Percentiles rank a stretch among this genome's conserved stretches.
phyloP scores from a whole-genome alignment of 2,888 invertebrate genomes.

The Myopa tessellatipennis region DNA sequence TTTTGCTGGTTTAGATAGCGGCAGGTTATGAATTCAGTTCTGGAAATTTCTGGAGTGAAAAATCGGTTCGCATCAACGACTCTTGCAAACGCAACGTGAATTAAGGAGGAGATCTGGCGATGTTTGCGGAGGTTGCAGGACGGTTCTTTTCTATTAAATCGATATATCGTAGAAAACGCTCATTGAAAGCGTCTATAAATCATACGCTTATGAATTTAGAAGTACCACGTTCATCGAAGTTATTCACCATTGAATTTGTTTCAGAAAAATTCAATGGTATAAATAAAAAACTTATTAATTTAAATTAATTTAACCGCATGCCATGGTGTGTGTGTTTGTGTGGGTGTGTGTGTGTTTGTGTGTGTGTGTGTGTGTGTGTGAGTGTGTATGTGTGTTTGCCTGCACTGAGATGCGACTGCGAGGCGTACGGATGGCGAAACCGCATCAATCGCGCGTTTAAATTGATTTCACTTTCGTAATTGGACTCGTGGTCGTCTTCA shows the following conservation, averaged over 20 bases:
- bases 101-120: background rate
- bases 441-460: slow-evolving; percentile 25
- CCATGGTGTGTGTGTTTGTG: background rate
- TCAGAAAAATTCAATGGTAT: too few relatives aligned
- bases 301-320: too few relatives aligned
- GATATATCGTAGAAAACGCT: too few relatives aligned
- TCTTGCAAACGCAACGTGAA: background rate
- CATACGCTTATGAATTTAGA: too few relatives aligned
- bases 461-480: slow-evolving; percentile 31
- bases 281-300: too few relatives aligned
- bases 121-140: too few relatives aligned
- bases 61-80: too few relatives aligned
- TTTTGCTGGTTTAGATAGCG: background rate
- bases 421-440: slow-evolving; percentile 1
- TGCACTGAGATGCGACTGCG: background rate
- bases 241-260: too few relatives aligned
- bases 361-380: background rate
- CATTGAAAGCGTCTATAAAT: too few relatives aligned
- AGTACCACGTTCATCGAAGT: too few relatives aligned
- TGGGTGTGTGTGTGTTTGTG: background rate
- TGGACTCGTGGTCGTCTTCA: slow-evolving; percentile 15
- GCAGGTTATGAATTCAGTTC: background rate
- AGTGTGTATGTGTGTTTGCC: background rate
- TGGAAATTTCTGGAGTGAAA: too few relatives aligned
- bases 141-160: too few relatives aligned